Evolutionary conservation across 2,797 vertebrate genomes (phyloP).

Genomic region (Anguilla marmorata): DNA sequence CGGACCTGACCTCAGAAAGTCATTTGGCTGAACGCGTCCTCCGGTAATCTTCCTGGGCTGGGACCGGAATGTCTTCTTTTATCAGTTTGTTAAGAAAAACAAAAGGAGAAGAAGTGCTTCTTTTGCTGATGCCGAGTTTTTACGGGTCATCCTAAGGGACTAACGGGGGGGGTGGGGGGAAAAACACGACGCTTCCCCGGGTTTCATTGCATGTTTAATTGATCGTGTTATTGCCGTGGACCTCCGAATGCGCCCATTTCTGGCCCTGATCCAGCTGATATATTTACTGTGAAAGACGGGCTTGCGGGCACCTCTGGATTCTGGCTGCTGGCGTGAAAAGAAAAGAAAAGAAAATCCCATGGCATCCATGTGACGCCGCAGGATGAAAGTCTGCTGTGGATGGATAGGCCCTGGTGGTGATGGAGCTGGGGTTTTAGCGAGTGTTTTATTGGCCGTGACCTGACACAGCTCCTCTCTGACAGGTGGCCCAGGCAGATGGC

Average conservation of each 20-base stretch:
- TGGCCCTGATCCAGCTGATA: neutral
- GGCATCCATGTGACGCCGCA: neutral
- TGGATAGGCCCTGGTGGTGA: neutral
- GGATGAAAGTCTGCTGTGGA: neutral
- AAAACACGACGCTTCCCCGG: neutral
- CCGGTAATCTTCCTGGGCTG: neutral
- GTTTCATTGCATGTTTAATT: constrained; percentile 7
- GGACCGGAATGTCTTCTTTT: neutral
- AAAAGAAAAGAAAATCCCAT: neutral
- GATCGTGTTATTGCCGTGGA: neutral
- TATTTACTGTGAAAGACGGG: neutral
- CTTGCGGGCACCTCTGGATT: neutral
- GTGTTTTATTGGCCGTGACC: constrained; percentile 27
- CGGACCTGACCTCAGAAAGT: neutral
- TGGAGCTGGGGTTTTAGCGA: neutral
- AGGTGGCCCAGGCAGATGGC: constrained; percentile 93
- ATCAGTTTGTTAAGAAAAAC: constrained; percentile 6
- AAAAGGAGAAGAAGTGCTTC: neutral
- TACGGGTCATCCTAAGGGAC: neutral
- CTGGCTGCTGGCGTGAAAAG: neutral
- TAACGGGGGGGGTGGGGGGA: neutral
- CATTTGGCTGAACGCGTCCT: neutral
- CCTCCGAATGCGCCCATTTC: neutral
- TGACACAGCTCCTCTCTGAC: constrained; percentile 44
- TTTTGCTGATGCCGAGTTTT: neutral